Evolutionary conservation across 1,140 invertebrate genomes (phyloP).

Genomic region (Aphaenogaster ashmeadi): DNA sequence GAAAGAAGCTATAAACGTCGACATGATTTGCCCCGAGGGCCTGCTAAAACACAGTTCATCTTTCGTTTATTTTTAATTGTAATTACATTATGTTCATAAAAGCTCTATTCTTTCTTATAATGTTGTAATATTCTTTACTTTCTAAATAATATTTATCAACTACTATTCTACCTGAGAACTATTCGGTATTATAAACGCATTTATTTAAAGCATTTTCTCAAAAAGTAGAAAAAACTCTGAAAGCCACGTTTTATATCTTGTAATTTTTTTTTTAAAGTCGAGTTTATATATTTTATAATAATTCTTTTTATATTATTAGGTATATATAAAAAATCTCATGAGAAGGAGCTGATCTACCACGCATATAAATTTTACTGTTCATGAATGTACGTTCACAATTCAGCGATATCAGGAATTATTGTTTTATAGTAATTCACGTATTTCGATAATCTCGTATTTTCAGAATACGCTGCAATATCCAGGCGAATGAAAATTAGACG

Average conservation of each 20-base stretch:
- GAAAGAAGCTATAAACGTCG: background rate
- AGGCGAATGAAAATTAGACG: slow-evolving; percentile 18
- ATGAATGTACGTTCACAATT: background rate
- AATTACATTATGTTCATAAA: slow-evolving; percentile 5
- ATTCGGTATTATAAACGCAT: background rate
- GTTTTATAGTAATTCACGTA: slow-evolving; percentile 1
- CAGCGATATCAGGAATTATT: background rate
- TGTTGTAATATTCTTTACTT: background rate
- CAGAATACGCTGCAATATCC: background rate
- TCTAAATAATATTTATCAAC: slow-evolving; percentile 16
- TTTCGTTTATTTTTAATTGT: slow-evolving; percentile 11
- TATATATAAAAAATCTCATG: background rate
- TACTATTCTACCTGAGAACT: background rate
- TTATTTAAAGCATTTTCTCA: background rate
- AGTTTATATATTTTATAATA: background rate
- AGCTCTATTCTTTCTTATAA: background rate
- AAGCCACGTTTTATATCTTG: background rate
- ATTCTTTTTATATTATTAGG: background rate
- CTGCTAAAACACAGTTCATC: background rate
- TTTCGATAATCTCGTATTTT: slow-evolving; percentile 23
- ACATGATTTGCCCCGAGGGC: background rate
- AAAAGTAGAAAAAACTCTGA: background rate
- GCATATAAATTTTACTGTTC: background rate
- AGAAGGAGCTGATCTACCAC: background rate
- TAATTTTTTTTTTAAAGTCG: background rate